These are phyloP conservation scores for Pseudoips prasinana DNA, from an alignment of 2,888 invertebrate genomes.

Conservation along the genomic window DNA sequence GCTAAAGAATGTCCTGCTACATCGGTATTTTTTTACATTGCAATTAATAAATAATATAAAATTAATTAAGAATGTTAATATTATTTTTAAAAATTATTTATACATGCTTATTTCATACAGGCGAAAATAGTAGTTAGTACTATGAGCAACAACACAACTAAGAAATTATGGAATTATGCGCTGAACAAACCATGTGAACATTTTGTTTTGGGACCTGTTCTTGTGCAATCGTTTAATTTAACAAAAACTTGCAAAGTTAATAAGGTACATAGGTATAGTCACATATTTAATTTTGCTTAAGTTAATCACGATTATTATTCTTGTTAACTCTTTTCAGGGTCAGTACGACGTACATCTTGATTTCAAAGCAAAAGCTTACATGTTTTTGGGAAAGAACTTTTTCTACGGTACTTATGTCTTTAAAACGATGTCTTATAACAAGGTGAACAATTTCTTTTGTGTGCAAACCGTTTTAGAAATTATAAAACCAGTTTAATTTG, in stretches of 20 bases:
- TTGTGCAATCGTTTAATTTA: constrained; percentile 54
- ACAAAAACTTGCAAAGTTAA: constrained; percentile 55
- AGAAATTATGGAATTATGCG: constrained; percentile 59
- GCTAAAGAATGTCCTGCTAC: constrained; percentile 55
- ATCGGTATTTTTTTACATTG: constrained; percentile 39
- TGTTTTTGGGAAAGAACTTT: constrained; percentile 59
- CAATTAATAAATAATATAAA: constrained; percentile 10
- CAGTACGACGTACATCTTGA: constrained; percentile 55
- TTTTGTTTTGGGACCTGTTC: constrained; percentile 63
- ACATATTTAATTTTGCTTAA: constrained; percentile 12
- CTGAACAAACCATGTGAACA: constrained; percentile 66
- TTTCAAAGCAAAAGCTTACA: constrained; percentile 42
- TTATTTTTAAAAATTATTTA: constrained; percentile 10
- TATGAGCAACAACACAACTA: constrained; percentile 48
- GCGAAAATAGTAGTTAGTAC: constrained; percentile 53
- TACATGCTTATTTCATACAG: constrained; percentile 37
- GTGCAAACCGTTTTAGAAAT: constrained; percentile 35
- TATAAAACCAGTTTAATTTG: constrained; percentile 23
- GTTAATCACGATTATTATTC: constrained; percentile 5
- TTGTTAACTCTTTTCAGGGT: constrained; percentile 52
- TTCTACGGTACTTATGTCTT: constrained; percentile 63
- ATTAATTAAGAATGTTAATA: background rate
- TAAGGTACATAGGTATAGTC: constrained; percentile 64
- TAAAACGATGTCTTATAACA: constrained; percentile 54
- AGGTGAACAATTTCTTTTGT: constrained; percentile 59